A percentile compares a stretch with the other conserved stretches of the same genome.
Evolutionary conservation across 2,888 invertebrate genomes (phyloP).

Genomic region (Hemicrepidius hirtus): DNA sequence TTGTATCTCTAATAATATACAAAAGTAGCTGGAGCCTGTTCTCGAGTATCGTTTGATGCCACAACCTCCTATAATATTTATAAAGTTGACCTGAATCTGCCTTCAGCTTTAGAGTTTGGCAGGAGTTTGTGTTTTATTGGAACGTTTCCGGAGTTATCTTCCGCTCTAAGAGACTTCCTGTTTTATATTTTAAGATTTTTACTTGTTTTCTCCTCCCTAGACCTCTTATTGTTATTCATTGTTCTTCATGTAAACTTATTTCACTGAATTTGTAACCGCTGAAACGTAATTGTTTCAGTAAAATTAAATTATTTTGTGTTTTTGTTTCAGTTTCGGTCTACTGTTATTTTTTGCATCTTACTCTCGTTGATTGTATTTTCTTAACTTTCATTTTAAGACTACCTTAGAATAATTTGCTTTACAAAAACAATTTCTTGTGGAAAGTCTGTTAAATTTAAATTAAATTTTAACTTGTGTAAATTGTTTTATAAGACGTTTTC

Average conservation of each 20-base stretch:
- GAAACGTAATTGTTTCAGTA: not conserved
- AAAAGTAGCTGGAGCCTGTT: conserved; percentile 42
- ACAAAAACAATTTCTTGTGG: not conserved
- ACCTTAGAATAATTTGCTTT: conserved; percentile 9
- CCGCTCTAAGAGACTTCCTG: conserved; percentile 40
- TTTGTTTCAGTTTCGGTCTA: not conserved
- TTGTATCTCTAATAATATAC: conserved; percentile 48
- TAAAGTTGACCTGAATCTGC: conserved; percentile 50
- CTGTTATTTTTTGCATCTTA: not conserved
- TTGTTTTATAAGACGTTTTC: conserved; percentile 15
- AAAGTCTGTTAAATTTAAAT: conserved; percentile 41
- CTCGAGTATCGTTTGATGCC: conserved; percentile 44
- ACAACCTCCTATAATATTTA: conserved; percentile 47
- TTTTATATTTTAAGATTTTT: conserved; percentile 42
- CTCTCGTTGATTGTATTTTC: conserved; percentile 11
- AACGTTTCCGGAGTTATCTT: conserved; percentile 47
- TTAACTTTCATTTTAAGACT: conserved; percentile 2
- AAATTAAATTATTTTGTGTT: not conserved
- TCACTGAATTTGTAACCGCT: not conserved
- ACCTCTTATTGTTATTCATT: not conserved
- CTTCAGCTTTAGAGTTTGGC: conserved; percentile 46
- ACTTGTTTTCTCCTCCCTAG: not conserved
- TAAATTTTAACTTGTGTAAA: conserved; percentile 26
- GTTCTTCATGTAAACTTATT: conserved; percentile 13
- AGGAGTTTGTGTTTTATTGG: conserved; percentile 48